These are phyloP conservation scores for Tetramorium parvispinum DNA, from an alignment of 1,140 invertebrate species.

Conservation along the genomic window DNA sequence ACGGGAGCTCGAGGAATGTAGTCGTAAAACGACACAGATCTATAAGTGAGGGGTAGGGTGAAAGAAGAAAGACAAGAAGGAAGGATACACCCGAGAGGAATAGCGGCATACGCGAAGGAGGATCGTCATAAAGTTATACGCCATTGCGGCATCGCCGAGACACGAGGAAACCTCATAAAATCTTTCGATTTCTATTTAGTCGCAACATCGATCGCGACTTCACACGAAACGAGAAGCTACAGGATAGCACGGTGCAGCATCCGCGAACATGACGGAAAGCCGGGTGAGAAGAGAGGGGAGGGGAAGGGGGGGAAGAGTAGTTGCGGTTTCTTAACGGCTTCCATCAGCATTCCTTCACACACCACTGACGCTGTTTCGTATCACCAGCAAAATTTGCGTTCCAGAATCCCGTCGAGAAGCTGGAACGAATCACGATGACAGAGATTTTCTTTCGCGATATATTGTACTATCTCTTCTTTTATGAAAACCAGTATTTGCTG, in stretches of 20 bases:
- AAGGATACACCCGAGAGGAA: not conserved
- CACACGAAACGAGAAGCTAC: not conserved
- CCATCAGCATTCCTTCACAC: conserved; percentile 65
- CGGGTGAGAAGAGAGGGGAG: not conserved
- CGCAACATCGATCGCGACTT: conserved; percentile 49
- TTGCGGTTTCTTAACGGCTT: conserved; percentile 61
- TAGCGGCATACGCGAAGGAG: not conserved
- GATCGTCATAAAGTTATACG: conserved; percentile 11
- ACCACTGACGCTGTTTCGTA: conserved; percentile 46
- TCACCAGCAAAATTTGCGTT: conserved; percentile 35
- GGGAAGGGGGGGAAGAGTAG: not conserved
- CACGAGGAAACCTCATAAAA: conserved; percentile 25
- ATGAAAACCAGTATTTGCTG: not conserved
- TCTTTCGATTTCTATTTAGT: conserved; percentile 34
- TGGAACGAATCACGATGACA: not conserved
- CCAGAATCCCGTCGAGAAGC: conserved; percentile 14
- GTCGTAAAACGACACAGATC: not conserved
- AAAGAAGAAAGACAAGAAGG: not conserved
- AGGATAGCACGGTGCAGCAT: conserved; percentile 1
- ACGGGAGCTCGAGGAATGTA: conserved; percentile 15
- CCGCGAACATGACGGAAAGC: not conserved
- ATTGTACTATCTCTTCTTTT: not conserved
- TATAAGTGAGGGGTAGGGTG: conserved; percentile 4
- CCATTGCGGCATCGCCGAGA: not conserved
- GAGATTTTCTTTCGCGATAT: conserved; percentile 13